Evolutionary conservation across 2,888 invertebrate genomes (phyloP), one percentile per base, ranked within the genome.

Genomic region (Xanthorhoe designata): DNA sequence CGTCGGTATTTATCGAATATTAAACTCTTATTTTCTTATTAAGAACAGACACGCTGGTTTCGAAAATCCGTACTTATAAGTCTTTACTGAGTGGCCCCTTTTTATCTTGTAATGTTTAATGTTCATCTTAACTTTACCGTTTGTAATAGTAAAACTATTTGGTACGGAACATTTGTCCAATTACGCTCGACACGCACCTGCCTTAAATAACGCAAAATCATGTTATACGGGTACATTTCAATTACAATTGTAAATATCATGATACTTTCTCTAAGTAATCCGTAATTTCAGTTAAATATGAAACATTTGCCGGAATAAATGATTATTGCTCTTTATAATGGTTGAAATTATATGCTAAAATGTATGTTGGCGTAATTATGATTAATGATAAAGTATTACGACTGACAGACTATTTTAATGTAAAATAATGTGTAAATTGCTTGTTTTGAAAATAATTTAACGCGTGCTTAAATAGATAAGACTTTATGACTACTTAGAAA

Each of bases 171-270:
- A 6, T 47, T 47, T 17, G 15, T 9, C 13, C 9, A 29, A 29
- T 56, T 13, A 32, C 15, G 17, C 17, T 49, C 50, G 35, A 59
- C 24, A 19, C 38, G 32, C 50, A 18, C 42, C 45, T 53, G 35
- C 17, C 32, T 56, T n/a, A 17, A 50, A 55, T 32, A 55, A 19
- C 58, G 63, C 54, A 15, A 57, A 64, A 63, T 64, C 59, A 47
- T 66, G 60, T 58, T 78, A 78, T 72, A 71, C 55, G 29, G 17
- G 42, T n/a, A 53, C 49, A 58, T 61, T 59, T 51, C 29, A 58
- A 65, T 65, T 78, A 78, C 72, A 66, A 58, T 66, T 66, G 64
- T 60, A 66, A 69, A 66, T 64, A 60, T 13, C 55, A 69, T 62
- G 69, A 73, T 54, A 61, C 69, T 73, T 73, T 73, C 71, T 68